Conservation (phyloP, 2,797 vertebrate genomes). For the Scolopax rusticola region DNA sequence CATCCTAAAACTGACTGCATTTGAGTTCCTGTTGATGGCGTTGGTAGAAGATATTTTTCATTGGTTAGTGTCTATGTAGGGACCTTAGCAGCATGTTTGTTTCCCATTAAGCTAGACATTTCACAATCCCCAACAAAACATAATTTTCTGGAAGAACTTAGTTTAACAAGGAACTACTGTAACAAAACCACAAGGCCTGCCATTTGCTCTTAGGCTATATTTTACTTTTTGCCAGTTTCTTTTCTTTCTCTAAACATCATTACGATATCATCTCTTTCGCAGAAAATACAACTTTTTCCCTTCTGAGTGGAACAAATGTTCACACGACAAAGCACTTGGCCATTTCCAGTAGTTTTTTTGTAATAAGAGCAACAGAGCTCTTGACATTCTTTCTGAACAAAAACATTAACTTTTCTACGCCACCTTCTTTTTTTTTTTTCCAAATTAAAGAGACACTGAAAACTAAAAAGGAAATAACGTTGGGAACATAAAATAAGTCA, state of each 20-base stretch:
- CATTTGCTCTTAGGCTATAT: slow-evolving; percentile 57
- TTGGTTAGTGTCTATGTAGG: background rate
- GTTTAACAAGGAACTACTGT: slow-evolving; percentile 65
- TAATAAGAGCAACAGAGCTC: background rate
- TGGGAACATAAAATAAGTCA: background rate
- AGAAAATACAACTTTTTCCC: slow-evolving; percentile 44
- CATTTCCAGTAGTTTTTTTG: background rate
- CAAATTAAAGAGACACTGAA: background rate
- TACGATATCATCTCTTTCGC: slow-evolving; percentile 41
- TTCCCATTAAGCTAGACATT: slow-evolving; percentile 60
- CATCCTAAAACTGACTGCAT: background rate
- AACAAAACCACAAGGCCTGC: slow-evolving; percentile 57
- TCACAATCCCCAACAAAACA: slow-evolving; percentile 60
- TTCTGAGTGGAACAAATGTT: background rate
- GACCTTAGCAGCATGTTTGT: slow-evolving; percentile 1
- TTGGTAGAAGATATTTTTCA: background rate
- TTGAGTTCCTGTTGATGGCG: background rate
- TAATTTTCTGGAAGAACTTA: slow-evolving; percentile 52
- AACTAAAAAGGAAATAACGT: background rate
- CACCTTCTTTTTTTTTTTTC: slow-evolving; percentile 43
- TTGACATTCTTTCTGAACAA: background rate
- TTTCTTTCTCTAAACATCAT: slow-evolving; percentile 57
- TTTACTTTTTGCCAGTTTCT: slow-evolving; percentile 48
- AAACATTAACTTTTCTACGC: background rate
- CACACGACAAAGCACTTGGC: background rate